phyloP scores from a whole-genome alignment of 1,140 invertebrate species.

The Pinna nobilis region DNA sequence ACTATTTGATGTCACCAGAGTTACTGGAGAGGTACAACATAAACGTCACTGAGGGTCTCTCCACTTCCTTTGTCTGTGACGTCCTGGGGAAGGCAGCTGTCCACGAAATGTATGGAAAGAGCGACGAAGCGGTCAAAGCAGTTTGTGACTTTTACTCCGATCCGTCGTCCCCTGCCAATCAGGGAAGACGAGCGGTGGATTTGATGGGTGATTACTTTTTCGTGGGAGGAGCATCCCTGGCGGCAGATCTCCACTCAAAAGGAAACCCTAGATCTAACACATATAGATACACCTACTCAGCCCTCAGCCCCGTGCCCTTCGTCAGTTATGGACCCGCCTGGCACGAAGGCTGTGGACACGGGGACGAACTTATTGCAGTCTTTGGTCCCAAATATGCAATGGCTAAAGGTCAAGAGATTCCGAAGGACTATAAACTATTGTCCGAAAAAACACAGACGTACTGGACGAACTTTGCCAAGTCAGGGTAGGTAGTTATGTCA shows the following conservation, averaged over 20 bases:
- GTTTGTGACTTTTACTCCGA: background rate
- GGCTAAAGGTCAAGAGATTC: background rate
- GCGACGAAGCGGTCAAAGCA: too few species aligned
- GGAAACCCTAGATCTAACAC: slow-evolving; percentile 5
- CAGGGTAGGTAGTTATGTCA: slow-evolving; percentile 25
- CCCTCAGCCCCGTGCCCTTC: background rate
- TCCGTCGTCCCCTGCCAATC: background rate
- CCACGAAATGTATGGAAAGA: background rate
- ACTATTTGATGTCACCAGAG: background rate
- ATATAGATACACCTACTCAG: slow-evolving; percentile 35
- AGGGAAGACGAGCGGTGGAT: slow-evolving; percentile 3
- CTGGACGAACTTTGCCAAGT: slow-evolving; percentile 53
- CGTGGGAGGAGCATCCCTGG: background rate
- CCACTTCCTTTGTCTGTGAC: slow-evolving; percentile 3
- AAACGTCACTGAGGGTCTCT: background rate
- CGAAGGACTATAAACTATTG: slow-evolving; percentile 5
- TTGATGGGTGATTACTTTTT: background rate
- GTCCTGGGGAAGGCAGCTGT: background rate
- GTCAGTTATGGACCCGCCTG: slow-evolving; percentile 30
- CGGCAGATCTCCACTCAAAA: slow-evolving; percentile 10
- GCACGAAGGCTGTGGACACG: slow-evolving; percentile 39
- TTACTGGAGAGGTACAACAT: background rate
- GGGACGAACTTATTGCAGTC: slow-evolving; percentile 30
- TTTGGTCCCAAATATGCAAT: slow-evolving; percentile 20
- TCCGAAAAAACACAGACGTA: slow-evolving; percentile 28